These are phyloP conservation scores for Caenorhabditis brenneri DNA, from an alignment of 1,140 invertebrate species.

Conservation along the genomic window DNA sequence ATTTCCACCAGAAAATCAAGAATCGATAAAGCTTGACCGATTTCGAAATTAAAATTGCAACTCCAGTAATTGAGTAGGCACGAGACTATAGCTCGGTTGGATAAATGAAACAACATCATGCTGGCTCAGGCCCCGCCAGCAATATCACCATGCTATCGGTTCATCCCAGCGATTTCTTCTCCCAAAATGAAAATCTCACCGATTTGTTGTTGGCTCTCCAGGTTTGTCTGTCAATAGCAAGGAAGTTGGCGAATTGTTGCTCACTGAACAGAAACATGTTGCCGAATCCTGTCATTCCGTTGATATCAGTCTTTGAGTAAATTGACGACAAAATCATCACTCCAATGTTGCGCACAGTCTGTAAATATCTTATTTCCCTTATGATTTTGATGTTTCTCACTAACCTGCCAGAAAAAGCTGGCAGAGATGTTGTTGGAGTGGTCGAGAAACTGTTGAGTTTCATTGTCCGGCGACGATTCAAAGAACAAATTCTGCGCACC, in stretches of 20 bases:
- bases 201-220: too few species aligned
- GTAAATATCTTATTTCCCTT: neutral
- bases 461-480: neutral
- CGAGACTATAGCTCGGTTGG: too few species aligned
- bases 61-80: too few species aligned
- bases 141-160: too few species aligned
- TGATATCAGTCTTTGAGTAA: slow-evolving; percentile 81
- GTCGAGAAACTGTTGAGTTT: slow-evolving; percentile 13
- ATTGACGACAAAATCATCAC: slow-evolving; percentile 64
- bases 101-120: too few species aligned
- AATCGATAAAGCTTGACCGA: too few species aligned
- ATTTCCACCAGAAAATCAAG: too few species aligned
- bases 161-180: too few species aligned
- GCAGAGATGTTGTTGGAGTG: neutral
- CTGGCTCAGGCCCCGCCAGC: too few species aligned
- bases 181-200: too few species aligned
- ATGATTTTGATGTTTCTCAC: neutral
- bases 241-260: slow-evolving; percentile 78
- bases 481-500: neutral
- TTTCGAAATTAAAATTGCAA: too few species aligned
- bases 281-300: slow-evolving; percentile 83
- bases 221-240: slow-evolving; percentile 69
- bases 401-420: slow-evolving; percentile 19
- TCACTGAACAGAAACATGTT: slow-evolving; percentile 90
- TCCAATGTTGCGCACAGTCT: slow-evolving; percentile 12